Evolutionary conservation across 1,140 invertebrate genomes (phyloP).

Genomic region (Anastatus disparis): DNA sequence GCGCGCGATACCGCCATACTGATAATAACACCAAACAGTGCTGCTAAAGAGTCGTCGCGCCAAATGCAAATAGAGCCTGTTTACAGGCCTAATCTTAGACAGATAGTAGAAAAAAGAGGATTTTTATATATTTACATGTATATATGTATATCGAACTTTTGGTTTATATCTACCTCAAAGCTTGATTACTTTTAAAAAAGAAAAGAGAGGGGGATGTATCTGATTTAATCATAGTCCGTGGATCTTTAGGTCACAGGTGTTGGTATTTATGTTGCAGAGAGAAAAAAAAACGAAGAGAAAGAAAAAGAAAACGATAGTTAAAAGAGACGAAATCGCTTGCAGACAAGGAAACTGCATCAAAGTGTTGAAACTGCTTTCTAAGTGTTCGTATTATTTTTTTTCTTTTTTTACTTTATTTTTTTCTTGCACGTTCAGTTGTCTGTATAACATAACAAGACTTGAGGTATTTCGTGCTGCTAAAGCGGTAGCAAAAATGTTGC

Average conservation of each 20-base stretch:
- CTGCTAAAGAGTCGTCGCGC: too few species aligned
- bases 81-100: slow-evolving; percentile 10
- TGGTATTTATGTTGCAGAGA: slow-evolving; percentile 11
- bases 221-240: slow-evolving; percentile 3
- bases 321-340: neutral
- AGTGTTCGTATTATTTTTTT: too few species aligned
- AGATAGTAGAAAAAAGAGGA: neutral
- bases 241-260: slow-evolving; percentile 29
- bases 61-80: slow-evolving; percentile 23
- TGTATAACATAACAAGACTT: too few species aligned
- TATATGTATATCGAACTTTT: too few species aligned
- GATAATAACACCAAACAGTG: neutral
- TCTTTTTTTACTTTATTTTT: too few species aligned
- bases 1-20: neutral
- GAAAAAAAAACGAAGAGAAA: neutral
- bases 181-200: neutral
- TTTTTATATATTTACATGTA: too few species aligned
- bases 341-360: slow-evolving; percentile 11
- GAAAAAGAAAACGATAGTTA: too few species aligned
- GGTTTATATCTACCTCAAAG: too few species aligned
- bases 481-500: too few species aligned
- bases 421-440: too few species aligned
- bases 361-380: slow-evolving; percentile 22
- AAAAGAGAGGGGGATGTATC: neutral
- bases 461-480: too few species aligned